Base-by-base conservation (phyloP, 2,797 vertebrate species). In the Nyctalus aviator region DNA sequence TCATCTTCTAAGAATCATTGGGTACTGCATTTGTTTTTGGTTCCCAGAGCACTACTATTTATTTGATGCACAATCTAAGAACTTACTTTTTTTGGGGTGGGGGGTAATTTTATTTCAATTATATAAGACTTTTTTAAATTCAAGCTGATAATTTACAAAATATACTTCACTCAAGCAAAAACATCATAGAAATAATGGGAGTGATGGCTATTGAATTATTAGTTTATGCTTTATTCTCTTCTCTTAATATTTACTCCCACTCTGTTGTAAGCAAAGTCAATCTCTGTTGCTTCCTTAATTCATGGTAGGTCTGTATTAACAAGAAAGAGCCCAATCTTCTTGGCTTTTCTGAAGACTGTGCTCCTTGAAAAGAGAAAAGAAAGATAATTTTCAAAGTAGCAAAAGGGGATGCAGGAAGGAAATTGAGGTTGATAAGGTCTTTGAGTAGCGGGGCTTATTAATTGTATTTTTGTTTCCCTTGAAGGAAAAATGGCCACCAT, bases 21-120 rank as follows among this genome's bases (percentile, higher is more conserved):
- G 53, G 71, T 62, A 84, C 3, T 78, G n/a, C 32, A 53, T 72
- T 50, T 93, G 84, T 62, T 92, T 83, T 68, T 92, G 53, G 78
- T 23, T 83, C 78, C 27, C 37, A 88, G 46, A 84, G 46, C 68
- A 93, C 44, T 93, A 25, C 27, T 95, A n/a, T 93, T 84, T 92
- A 46, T 81, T 81, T 85, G 25, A 35, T 69, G n/a, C 8, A 53
- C 90, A 44, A 86, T 75, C 44, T 46, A 90, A 41, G n/a, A 86
- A 62, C 25, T 50, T 66, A 48, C 11, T 0, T 64, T 83, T 88
- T 78, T 8, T 62, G 10, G 14, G n/a, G 23, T 12, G 57, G 35
- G 68, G 69, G 78, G 79, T 50, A 23, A 44, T 68, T 75, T 1
- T 64, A 46, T 83, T 92, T 89, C 44, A 68, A 68, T 75, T 73